Evolutionary conservation across 2,797 vertebrate genomes (phyloP), one percentile per base, ranked within the genome.

Genomic region (Trichosurus vulpecula): DNA sequence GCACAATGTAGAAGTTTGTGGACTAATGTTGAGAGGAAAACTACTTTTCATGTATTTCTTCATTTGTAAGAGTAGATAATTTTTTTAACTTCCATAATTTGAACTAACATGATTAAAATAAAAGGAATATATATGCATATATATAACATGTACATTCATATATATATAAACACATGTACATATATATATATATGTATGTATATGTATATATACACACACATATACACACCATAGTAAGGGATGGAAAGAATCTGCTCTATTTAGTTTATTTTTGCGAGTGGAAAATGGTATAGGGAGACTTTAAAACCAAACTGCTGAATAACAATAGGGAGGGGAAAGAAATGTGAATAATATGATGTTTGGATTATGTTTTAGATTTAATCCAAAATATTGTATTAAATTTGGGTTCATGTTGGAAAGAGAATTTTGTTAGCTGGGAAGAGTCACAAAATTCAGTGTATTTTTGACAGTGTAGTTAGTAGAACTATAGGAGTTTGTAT

Each of bases 31-130:
- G n/a, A n/a, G 61, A 22, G 35, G 61, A 41, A n/a, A 66, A 66
- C 12, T n/a, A n/a, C 61, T 31, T 66, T 35, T 61, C 14, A 41
- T 74, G 16, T 74, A n/a, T n/a, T 74, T 61, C 58, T 61, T 41
- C 35, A 19, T 74, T 29, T 74, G 6, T 74, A 6, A n/a, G 35
- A 66, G 61, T n/a, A 74, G 14, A 41, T 74, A 13, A 74, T n/a
- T n/a, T 74, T 74, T 61, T 74, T 74, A 19, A 74, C 35, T 95
- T 95, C 92, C 95, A n/a, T 92, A 54, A 93, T 95, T 92, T 94
- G 19, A 94, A 0, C 53, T 97, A 92, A 52, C 52, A 41, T 90
- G 47, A 90, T 55, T 61, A 95, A 91, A 95, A 89, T 74, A 16
- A 29, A 61, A 4, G 31, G 31, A 13, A 61, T 35, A 35, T 35